Conservation (phyloP, 2,113 vertebrate genomes). For the Maccullochella peelii region DNA sequence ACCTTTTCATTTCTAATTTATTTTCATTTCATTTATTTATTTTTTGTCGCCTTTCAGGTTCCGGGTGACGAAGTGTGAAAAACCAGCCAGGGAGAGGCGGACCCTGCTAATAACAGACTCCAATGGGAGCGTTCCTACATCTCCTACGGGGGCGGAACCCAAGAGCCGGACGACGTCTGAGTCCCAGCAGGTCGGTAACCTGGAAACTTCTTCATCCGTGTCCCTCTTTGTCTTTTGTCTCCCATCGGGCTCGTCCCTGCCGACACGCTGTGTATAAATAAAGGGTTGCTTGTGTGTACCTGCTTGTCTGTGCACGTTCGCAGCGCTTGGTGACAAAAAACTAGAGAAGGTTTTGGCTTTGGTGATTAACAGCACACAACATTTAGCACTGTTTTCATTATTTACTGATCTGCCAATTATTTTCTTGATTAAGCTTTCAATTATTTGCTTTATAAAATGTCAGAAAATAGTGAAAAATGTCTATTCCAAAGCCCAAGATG, state of each 20-base stretch:
- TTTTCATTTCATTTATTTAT: neutral
- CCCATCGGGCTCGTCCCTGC: neutral
- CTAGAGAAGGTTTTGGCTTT: no score
- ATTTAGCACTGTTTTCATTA: neutral
- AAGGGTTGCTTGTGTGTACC: neutral
- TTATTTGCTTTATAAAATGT: neutral
- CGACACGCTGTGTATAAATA: neutral
- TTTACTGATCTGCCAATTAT: neutral
- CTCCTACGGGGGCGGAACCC: constrained; percentile 73
- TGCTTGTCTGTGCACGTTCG: neutral
- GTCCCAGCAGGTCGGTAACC: constrained; percentile 80
- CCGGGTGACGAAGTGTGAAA: constrained; percentile 95
- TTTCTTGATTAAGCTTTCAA: neutral
- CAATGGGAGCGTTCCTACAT: constrained; percentile 84
- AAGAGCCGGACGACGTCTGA: constrained; percentile 76
- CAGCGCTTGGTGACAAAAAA: neutral
- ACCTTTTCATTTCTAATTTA: no score
- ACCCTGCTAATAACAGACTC: constrained; percentile 82
- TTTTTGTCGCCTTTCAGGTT: constrained; percentile 83
- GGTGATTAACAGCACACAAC: neutral
- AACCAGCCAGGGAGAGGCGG: constrained; percentile 85
- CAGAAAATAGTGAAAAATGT: neutral
- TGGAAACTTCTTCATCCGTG: neutral
- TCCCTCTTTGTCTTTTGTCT: neutral
- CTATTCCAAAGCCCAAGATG: neutral